A percentile compares a stretch with the other conserved stretches of the same genome.
Conservation (phyloP, 1,140 invertebrate species). For the Latrodectus geometricus region DNA sequence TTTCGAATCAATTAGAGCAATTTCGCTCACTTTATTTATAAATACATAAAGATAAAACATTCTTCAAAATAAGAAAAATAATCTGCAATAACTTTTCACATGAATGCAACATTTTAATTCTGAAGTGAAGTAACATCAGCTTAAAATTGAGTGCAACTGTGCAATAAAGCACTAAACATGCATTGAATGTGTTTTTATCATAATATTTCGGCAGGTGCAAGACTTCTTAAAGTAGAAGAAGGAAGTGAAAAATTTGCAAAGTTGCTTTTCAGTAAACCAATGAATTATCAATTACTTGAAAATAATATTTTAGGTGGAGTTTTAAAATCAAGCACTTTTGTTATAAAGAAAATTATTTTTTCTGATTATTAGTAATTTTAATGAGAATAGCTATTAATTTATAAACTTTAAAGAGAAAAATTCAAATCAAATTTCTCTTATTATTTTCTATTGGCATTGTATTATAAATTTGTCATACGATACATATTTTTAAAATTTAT, state of each 20-base stretch:
- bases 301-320: too few relatives aligned
- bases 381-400: too few relatives aligned
- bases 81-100: neutral
- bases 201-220: neutral
- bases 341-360: too few relatives aligned
- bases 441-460: too few relatives aligned
- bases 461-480: too few relatives aligned
- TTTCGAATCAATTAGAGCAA: neutral
- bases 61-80: too few relatives aligned
- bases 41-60: neutral
- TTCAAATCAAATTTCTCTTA: too few relatives aligned
- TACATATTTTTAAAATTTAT: too few relatives aligned
- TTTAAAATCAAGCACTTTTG: too few relatives aligned
- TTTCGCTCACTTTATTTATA: neutral
- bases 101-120: neutral
- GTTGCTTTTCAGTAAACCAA: neutral
- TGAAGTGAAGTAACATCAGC: neutral
- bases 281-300: neutral
- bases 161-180: conserved; percentile 45
- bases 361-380: too few relatives aligned
- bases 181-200: neutral
- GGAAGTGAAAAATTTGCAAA: neutral
- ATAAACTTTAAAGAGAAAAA: too few relatives aligned
- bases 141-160: conserved; percentile 17
- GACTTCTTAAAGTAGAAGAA: neutral